Percentiles rank a stretch among this genome's conserved stretches.
phyloP scores from a whole-genome alignment of 2,113 vertebrate genomes.

The Paradoxurus hermaphroditus region DNA sequence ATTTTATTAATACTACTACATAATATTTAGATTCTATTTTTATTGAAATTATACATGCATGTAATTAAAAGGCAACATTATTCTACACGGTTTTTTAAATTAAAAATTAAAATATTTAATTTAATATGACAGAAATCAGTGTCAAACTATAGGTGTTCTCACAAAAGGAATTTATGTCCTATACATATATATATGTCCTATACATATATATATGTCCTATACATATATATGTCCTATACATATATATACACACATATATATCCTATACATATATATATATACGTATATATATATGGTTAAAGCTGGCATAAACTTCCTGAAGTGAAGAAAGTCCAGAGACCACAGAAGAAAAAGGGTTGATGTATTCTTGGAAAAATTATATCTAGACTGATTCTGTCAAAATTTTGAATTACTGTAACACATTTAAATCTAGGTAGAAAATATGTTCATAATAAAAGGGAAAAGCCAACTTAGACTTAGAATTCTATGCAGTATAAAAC shows the following conservation, averaged over 20 bases:
- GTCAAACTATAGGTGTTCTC: not conserved
- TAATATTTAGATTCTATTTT: not conserved
- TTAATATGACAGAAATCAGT: not conserved
- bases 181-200: too few species aligned
- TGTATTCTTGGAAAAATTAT: not conserved
- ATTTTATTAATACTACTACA: not conserved
- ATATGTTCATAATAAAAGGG: not conserved
- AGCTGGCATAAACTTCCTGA: not conserved
- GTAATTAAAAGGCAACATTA: not conserved
- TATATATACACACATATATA: too few species aligned
- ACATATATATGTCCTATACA: too few species aligned
- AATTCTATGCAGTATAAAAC: not conserved
- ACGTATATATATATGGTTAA: too few species aligned
- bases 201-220: too few species aligned
- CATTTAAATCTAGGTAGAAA: not conserved
- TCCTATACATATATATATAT: too few species aligned
- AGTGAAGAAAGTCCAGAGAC: not conserved
- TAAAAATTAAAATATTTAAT: not conserved
- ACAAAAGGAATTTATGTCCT: not conserved
- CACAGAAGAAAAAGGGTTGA: not conserved
- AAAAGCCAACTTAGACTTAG: not conserved
- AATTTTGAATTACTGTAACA: not conserved
- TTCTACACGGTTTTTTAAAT: not conserved
- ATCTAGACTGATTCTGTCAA: not conserved
- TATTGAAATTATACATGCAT: not conserved